Conservation (phyloP, 2,113 vertebrate genomes). For the Eidolon helvum region DNA sequence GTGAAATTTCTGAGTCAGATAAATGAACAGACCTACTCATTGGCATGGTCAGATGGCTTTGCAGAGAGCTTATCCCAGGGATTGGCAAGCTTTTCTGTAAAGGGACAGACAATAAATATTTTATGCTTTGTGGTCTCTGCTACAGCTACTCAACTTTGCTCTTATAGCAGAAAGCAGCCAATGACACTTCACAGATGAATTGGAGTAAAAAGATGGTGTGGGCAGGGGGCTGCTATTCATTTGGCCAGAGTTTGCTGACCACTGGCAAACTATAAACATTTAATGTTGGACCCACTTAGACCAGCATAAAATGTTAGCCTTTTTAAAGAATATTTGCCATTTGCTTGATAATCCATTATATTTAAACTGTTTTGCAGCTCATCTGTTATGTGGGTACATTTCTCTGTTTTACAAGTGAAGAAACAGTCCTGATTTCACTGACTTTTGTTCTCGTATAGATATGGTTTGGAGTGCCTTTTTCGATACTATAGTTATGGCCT, state of each 20-base stretch:
- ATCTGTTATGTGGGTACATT: background rate
- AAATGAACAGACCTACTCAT: background rate
- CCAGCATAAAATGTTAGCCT: background rate
- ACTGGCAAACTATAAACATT: background rate
- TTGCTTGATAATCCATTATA: background rate
- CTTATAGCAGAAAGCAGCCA: background rate
- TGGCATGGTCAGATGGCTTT: background rate
- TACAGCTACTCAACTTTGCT: background rate
- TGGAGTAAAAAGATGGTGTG: background rate
- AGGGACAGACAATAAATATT: background rate
- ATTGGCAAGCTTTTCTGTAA: background rate
- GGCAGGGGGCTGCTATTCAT: background rate
- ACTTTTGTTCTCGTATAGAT: slow-evolving; percentile 84
- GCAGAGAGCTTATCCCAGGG: background rate
- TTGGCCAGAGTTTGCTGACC: background rate
- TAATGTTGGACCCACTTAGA: background rate
- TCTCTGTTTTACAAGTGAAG: background rate
- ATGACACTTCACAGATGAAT: background rate
- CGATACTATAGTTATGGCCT: slow-evolving; percentile 99
- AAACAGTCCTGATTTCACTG: background rate
- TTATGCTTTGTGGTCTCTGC: background rate
- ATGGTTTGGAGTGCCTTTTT: slow-evolving; percentile 99
- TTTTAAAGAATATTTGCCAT: background rate
- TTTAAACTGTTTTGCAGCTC: background rate
- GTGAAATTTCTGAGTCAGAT: background rate